Evolutionary conservation across 2,888 invertebrate genomes (phyloP), one percentile per base, ranked within the genome.

Genomic region (Latrodectus hesperus): DNA sequence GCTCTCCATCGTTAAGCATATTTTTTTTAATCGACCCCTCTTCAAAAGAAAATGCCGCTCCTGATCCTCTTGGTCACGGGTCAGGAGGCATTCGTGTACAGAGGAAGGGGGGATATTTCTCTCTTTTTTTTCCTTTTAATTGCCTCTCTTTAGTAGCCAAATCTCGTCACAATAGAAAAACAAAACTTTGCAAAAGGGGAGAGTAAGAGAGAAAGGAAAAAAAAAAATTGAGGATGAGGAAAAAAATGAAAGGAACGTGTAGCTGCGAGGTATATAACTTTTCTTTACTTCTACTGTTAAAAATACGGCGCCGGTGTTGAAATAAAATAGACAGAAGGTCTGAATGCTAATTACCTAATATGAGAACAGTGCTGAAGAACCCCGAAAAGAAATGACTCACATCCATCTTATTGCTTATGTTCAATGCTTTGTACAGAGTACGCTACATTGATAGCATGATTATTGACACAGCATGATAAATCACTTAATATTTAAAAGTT

Each of bases 111-210:
- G 60, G 12, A 11, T 5, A 55, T 4, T 55, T 55, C 4, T 6
- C 10, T 55, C 53, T 53, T n/a, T 38, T 38, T 38, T 38, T 6
- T 38, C 38, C 38, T 38, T 81, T 81, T 86, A 86, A 86, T 86
- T 86, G 86, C 72, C 75, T 86, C 81, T 81, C 81, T 86, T 86
- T 86, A 86, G 86, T 81, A 74, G 77, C 72, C 81, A 86, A 86
- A 86, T 65, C 86, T 86, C 86, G 65, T 71, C 86, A 86, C 86
- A 86, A 86, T 86, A 22, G 81, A 72, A 75, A 86, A 86, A 81
- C 76, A 81, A 86, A 76, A 86, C 86, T 70, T 49, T 49, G 68
- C 82, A 75, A 70, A 67, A 22, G 51, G 53, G 26, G 80, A 80
- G 75, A 67, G 52, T 14, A n/a, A 53, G 26, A 68, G 17, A 38